A percentile compares a stretch with the other conserved stretches of the same genome.
These are phyloP conservation scores for Baccha elongata DNA, from an alignment of 2,888 invertebrate genomes.

Conservation along the genomic window DNA sequence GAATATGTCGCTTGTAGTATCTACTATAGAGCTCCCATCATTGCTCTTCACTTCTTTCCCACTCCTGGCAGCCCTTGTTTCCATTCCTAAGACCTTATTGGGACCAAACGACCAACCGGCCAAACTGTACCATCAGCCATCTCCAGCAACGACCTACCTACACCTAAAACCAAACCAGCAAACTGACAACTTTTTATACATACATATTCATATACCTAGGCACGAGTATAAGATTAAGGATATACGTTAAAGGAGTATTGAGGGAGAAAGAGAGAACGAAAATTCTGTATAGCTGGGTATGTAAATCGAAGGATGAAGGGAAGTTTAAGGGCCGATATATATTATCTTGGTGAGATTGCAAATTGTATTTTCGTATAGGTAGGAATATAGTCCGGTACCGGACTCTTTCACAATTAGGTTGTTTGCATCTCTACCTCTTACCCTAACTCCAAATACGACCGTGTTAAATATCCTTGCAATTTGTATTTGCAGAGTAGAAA, in stretches of 20 bases:
- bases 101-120: conserved; percentile 24
- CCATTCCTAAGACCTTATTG: conserved; percentile 35
- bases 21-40: conserved; percentile 5
- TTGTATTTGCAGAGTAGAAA: conserved; percentile 34
- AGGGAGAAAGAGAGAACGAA: conserved; percentile 28
- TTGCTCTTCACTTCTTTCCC: neutral
- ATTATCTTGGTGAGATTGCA: conserved; percentile 68
- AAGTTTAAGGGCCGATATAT: conserved; percentile 51
- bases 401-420: conserved; percentile 68
- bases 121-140: conserved; percentile 27
- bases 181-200: conserved; percentile 66
- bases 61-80: neutral
- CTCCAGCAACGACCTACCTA: conserved; percentile 57
- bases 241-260: conserved; percentile 25
- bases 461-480: conserved; percentile 69
- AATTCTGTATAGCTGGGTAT: conserved; percentile 10
- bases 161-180: conserved; percentile 63
- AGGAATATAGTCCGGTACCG: conserved; percentile 25
- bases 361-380: conserved; percentile 58
- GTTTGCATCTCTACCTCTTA: conserved; percentile 42
- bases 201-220: neutral
- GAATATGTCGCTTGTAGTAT: conserved; percentile 69
- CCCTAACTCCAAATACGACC: neutral
- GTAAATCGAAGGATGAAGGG: conserved; percentile 36
- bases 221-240: conserved; percentile 68